A percentile compares a stretch with the other conserved stretches of the same genome.
These are phyloP conservation scores for Tiliacea aurago DNA, from an alignment of 2,888 invertebrate genomes.

Conservation along the genomic window DNA sequence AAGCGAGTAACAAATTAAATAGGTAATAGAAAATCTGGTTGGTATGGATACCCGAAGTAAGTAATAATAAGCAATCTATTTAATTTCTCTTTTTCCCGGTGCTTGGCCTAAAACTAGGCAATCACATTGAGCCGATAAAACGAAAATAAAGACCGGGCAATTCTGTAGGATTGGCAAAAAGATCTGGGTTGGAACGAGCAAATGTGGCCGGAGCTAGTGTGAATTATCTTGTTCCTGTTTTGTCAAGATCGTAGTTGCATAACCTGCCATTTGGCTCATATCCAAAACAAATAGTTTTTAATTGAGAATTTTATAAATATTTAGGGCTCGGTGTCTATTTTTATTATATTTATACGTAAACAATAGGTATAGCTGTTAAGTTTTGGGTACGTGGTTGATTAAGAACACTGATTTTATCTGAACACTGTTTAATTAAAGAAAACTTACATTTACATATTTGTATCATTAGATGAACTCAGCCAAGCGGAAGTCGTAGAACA, in stretches of 20 bases:
- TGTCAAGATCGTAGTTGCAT: neutral
- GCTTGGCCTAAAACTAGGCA: neutral
- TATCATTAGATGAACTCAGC: too few species aligned
- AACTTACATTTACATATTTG: too few species aligned
- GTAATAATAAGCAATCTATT: neutral
- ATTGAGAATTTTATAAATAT: neutral
- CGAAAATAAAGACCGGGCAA: slow-evolving; percentile 23
- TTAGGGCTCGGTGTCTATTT: too few species aligned
- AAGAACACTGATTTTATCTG: too few species aligned
- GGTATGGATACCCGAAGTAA: too few species aligned
- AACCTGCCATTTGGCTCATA: slow-evolving; percentile 28
- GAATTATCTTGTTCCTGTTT: slow-evolving; percentile 32
- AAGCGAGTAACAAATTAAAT: neutral
- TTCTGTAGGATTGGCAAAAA: slow-evolving; percentile 31
- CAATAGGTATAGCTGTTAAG: too few species aligned
- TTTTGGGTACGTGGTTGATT: too few species aligned
- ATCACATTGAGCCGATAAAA: slow-evolving; percentile 7
- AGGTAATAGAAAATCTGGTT: neutral
- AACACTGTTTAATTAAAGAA: too few species aligned
- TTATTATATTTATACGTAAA: too few species aligned
- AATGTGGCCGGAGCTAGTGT: slow-evolving; percentile 4
- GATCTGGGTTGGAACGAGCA: slow-evolving; percentile 9
- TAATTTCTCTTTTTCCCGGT: neutral
- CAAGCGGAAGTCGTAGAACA: too few species aligned
- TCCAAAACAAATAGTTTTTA: neutral